Percentiles rank a stretch among this genome's conserved stretches.
These are phyloP conservation scores for Micronycteris hirsuta DNA, from an alignment of 2,113 vertebrate genomes.

Conservation along the genomic window DNA sequence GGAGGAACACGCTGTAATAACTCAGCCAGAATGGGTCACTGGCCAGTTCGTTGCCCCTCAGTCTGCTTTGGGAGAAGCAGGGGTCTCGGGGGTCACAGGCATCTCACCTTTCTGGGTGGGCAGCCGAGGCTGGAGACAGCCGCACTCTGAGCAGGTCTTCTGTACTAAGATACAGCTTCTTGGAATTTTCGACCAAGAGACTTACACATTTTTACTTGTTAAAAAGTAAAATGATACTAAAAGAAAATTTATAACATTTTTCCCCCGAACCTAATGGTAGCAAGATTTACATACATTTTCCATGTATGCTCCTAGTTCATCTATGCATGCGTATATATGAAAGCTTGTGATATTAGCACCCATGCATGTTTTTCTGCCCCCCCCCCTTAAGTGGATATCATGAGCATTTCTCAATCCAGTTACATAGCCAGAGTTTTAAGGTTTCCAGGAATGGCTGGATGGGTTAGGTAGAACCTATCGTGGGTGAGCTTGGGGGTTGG, in stretches of 20 bases:
- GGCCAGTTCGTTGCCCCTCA: not conserved
- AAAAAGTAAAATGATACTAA: not conserved
- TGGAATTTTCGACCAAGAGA: not conserved
- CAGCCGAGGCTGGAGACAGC: not conserved
- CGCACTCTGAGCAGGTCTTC: not conserved
- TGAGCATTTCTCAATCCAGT: not conserved
- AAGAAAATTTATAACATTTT: not conserved
- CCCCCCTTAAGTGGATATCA: not conserved
- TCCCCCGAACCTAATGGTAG: not conserved
- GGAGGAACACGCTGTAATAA: not conserved
- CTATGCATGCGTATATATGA: fast-evolving
- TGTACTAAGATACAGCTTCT: not conserved
- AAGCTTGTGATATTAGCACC: not conserved
- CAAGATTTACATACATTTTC: not conserved
- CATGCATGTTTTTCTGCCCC: not conserved
- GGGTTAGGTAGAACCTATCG: not conserved
- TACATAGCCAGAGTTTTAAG: not conserved
- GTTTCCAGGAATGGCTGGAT: not conserved
- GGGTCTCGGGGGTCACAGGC: not conserved
- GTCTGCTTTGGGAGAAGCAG: not conserved
- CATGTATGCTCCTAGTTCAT: not conserved
- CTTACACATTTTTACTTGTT: not conserved
- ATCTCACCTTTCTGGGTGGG: not conserved
- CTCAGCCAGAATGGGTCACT: not conserved
- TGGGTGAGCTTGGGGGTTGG: not conserved